Percentiles rank a stretch among this genome's conserved stretches.
Conservation (phyloP, 2,113 vertebrate species). For the Takifugu flavidus region DNA sequence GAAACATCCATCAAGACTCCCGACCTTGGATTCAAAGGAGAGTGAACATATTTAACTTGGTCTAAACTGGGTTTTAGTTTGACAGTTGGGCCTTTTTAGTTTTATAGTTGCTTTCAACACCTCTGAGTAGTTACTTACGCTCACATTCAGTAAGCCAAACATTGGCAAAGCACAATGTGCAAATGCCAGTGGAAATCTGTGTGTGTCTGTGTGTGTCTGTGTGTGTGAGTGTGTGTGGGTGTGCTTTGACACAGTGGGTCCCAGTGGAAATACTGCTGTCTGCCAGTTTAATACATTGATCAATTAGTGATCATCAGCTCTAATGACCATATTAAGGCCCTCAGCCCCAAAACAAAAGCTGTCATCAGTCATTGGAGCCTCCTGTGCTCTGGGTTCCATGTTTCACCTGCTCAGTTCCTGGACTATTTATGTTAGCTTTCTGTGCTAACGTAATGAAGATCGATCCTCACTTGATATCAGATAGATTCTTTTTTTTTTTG, state of each 20-base stretch:
- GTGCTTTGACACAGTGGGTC: constrained; percentile 20
- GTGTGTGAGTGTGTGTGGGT: constrained; percentile 18
- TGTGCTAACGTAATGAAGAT: too few species aligned
- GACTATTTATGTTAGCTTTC: background rate
- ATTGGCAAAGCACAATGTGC: constrained; percentile 23
- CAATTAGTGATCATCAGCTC: constrained; percentile 34
- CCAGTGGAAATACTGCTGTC: constrained; percentile 31
- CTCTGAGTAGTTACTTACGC: constrained; percentile 18
- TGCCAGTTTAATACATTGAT: constrained; percentile 41
- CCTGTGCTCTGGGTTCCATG: constrained; percentile 5
- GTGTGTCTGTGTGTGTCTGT: too few species aligned
- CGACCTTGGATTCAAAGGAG: constrained; percentile 29
- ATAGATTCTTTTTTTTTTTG: too few species aligned
- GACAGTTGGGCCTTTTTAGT: constrained; percentile 20
- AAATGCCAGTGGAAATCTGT: constrained; percentile 8
- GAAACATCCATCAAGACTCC: constrained; percentile 37
- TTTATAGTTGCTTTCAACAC: constrained; percentile 29
- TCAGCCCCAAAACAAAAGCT: constrained; percentile 30
- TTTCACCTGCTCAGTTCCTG: too few species aligned
- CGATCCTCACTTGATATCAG: too few species aligned
- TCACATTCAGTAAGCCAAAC: constrained; percentile 31
- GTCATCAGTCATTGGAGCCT: constrained; percentile 26
- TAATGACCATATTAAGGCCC: constrained; percentile 38
- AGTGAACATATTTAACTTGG: constrained; percentile 42
- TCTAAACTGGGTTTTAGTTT: constrained; percentile 34